Conservation (phyloP, 1,140 invertebrate species). For the Subanguina moxae region DNA sequence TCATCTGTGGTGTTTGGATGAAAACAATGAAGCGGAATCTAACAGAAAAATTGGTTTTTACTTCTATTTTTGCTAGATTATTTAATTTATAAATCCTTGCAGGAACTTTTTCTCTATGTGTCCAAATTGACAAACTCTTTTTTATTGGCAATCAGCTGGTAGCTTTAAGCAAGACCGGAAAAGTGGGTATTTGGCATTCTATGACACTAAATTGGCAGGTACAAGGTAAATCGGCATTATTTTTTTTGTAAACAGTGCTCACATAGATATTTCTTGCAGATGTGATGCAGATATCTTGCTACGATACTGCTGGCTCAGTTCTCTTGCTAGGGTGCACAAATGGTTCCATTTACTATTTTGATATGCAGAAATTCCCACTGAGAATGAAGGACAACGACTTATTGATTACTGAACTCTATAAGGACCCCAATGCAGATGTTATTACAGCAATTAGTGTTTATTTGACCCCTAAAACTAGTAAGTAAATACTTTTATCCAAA, state of each 20-base stretch:
- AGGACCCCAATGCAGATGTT: constrained; percentile 85
- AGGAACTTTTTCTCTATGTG: constrained; percentile 58
- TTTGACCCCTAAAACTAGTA: constrained; percentile 92
- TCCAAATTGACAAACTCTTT: constrained; percentile 87
- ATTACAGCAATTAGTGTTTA: constrained; percentile 98
- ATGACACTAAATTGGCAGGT: constrained; percentile 90
- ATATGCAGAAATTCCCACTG: constrained; percentile 98
- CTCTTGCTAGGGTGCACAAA: constrained; percentile 87
- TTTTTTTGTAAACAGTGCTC: background rate
- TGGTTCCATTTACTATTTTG: constrained; percentile 94
- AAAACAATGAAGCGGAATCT: constrained; percentile 72
- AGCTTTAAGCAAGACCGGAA: constrained; percentile 84
- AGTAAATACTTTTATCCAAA: no score
- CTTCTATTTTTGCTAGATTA: background rate
- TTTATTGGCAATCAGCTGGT: constrained; percentile 95
- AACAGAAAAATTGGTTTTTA: constrained; percentile 63
- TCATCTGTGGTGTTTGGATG: constrained; percentile 81
- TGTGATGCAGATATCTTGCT: constrained; percentile 85
- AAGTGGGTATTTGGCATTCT: constrained; percentile 96
- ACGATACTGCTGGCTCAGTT: constrained; percentile 92
- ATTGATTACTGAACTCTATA: constrained; percentile 89
- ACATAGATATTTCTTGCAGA: constrained; percentile 69
- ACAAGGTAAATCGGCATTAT: constrained; percentile 28
- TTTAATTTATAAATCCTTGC: constrained; percentile 2
- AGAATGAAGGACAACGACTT: constrained; percentile 98